These are phyloP conservation scores for Okapia johnstoni DNA, from an alignment of 2,113 vertebrate species.

Conservation along the genomic window DNA sequence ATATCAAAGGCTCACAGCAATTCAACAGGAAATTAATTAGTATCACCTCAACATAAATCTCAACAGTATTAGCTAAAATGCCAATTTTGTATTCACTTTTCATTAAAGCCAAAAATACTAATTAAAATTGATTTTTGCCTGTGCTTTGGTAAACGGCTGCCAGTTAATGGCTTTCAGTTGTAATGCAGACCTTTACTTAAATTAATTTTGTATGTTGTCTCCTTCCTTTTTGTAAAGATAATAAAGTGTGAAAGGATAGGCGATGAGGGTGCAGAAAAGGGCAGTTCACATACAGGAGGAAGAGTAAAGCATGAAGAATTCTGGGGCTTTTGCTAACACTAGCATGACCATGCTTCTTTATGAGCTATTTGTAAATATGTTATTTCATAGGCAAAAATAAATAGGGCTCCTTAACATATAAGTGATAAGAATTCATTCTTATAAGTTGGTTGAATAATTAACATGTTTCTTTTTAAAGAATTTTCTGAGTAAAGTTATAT, in stretches of 20 bases:
- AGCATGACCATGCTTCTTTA: neutral
- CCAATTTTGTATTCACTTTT: constrained; percentile 87
- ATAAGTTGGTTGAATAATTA: neutral
- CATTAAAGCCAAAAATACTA: constrained; percentile 88
- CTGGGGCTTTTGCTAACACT: neutral
- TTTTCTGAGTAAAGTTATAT: neutral
- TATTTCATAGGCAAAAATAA: neutral
- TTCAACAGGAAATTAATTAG: constrained; percentile 87
- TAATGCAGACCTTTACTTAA: constrained; percentile 78
- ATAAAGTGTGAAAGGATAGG: constrained; percentile 79
- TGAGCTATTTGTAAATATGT: neutral
- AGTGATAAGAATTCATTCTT: neutral
- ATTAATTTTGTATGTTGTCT: constrained; percentile 80
- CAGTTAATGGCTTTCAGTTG: constrained; percentile 75
- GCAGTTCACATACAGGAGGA: constrained; percentile 39
- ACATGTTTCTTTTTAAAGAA: neutral
- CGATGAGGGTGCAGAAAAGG: constrained; percentile 40
- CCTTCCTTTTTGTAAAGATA: constrained; percentile 77
- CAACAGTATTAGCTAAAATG: constrained; percentile 86
- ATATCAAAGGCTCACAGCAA: constrained; percentile 78
- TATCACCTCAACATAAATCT: constrained; percentile 84
- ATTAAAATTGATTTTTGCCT: constrained; percentile 88
- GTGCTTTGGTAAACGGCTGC: constrained; percentile 81
- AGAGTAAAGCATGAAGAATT: neutral
- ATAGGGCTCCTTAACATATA: neutral